These are phyloP conservation scores for Triplophysa rosa DNA, from an alignment of 2,113 vertebrate species.

Conservation along the genomic window DNA sequence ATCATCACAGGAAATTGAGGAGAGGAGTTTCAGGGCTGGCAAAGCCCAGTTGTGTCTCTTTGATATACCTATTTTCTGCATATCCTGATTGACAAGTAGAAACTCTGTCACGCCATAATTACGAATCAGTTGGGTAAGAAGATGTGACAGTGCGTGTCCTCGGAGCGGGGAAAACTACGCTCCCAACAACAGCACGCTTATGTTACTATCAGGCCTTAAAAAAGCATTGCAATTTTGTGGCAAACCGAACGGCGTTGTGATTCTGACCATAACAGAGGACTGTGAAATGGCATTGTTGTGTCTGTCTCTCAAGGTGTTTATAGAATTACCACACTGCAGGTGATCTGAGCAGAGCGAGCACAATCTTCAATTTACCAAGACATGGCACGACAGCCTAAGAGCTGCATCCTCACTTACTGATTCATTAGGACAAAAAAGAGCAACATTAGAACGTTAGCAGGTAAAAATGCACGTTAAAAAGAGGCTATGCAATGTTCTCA, in stretches of 20 bases:
- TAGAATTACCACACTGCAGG: conserved; percentile 45
- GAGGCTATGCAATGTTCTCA: neutral
- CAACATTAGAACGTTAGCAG: neutral
- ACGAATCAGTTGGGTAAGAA: conserved; percentile 23
- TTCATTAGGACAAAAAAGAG: too few relatives aligned
- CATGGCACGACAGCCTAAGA: neutral
- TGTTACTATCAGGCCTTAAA: conserved; percentile 13
- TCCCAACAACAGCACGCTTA: conserved; percentile 7
- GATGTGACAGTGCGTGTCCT: conserved; percentile 30
- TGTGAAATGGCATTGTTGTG: conserved; percentile 40
- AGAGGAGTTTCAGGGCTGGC: neutral
- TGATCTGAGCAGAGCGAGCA: conserved; percentile 38
- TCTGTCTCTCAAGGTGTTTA: conserved; percentile 43
- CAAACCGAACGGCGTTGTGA: conserved; percentile 4
- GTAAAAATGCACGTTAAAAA: neutral
- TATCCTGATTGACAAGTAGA: conserved; percentile 46
- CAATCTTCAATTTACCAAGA: conserved; percentile 23
- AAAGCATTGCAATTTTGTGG: conserved; percentile 23
- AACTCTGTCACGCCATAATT: conserved; percentile 18
- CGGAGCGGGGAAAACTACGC: conserved; percentile 22
- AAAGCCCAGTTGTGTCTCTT: conserved; percentile 6
- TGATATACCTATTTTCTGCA: conserved; percentile 55
- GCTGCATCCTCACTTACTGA: too few relatives aligned
- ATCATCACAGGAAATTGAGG: neutral
- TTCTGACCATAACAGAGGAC: conserved; percentile 40